These are phyloP conservation scores for Augochlorella aurata DNA, from an alignment of 2,888 invertebrate species.

Conservation along the genomic window DNA sequence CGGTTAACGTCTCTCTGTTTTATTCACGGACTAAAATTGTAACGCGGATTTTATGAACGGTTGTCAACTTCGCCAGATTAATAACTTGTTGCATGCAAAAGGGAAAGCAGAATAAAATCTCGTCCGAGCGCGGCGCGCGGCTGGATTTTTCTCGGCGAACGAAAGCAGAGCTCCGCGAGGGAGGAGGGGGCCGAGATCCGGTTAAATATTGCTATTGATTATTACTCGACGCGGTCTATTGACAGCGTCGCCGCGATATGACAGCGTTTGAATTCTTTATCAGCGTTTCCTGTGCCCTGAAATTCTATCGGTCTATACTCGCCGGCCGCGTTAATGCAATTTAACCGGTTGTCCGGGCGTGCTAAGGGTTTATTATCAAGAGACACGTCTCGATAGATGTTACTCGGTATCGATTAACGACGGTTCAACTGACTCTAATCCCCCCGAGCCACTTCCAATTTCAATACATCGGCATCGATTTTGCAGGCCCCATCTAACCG, in stretches of 20 bases:
- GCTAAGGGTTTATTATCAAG: constrained; percentile 66
- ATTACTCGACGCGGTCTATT: constrained; percentile 35
- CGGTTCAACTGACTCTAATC: constrained; percentile 65
- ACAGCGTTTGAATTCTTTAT: constrained; percentile 52
- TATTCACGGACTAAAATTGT: constrained; percentile 1
- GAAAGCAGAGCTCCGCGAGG: not conserved
- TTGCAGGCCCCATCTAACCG: constrained; percentile 32
- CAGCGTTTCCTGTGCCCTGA: constrained; percentile 43
- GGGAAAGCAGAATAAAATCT: not conserved
- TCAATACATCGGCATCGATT: constrained; percentile 57
- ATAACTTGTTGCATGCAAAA: constrained; percentile 18
- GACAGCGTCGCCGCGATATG: constrained; percentile 31
- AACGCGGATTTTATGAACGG: constrained; percentile 10
- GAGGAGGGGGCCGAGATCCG: not conserved
- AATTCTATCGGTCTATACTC: constrained; percentile 49
- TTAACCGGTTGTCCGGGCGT: constrained; percentile 56
- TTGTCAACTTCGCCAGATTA: constrained; percentile 15
- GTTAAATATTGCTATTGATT: constrained; percentile 39
- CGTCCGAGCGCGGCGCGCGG: not conserved
- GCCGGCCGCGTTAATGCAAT: constrained; percentile 61
- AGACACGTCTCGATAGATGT: constrained; percentile 67
- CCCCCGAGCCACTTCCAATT: constrained; percentile 64
- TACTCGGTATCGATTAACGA: constrained; percentile 66
- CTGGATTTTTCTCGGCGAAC: not conserved
- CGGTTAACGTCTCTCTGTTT: constrained; percentile 9